phyloP scores from a whole-genome alignment of 2,888 invertebrate species.

The Ischnus inquisitorius region DNA sequence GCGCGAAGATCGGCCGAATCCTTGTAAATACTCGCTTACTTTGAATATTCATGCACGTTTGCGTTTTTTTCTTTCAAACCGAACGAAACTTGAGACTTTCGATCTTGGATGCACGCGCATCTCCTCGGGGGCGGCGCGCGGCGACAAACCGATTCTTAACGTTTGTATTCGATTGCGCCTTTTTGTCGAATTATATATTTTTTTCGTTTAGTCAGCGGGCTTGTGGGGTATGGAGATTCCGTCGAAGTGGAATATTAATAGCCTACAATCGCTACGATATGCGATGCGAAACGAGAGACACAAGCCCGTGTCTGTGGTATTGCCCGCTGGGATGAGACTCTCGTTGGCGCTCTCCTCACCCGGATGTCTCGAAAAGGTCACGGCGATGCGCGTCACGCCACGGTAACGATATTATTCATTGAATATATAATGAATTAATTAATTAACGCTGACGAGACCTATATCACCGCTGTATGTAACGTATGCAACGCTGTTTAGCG shows the following conservation, averaged over 20 bases:
- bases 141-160: slow-evolving; percentile 15
- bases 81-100: not conserved
- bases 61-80: not conserved
- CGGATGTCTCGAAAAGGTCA: slow-evolving; percentile 71
- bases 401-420: slow-evolving; percentile 58
- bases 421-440: slow-evolving; percentile 62
- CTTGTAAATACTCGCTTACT: too few relatives aligned
- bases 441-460: slow-evolving; percentile 25
- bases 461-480: not conserved
- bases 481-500: not conserved
- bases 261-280: not conserved
- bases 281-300: slow-evolving; percentile 32
- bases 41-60: not conserved
- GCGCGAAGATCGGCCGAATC: not conserved
- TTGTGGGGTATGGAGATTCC: not conserved
- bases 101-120: slow-evolving; percentile 13
- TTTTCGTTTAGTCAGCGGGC: not conserved
- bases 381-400: slow-evolving; percentile 65
- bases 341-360: slow-evolving; percentile 64
- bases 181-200: not conserved
- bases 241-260: too few relatives aligned
- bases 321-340: slow-evolving; percentile 52
- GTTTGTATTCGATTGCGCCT: not conserved
- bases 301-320: slow-evolving; percentile 10
- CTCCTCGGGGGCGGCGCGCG: slow-evolving; percentile 27